Evolutionary conservation across 1,140 invertebrate genomes (phyloP).

Genomic region (Drosophila orena): DNA sequence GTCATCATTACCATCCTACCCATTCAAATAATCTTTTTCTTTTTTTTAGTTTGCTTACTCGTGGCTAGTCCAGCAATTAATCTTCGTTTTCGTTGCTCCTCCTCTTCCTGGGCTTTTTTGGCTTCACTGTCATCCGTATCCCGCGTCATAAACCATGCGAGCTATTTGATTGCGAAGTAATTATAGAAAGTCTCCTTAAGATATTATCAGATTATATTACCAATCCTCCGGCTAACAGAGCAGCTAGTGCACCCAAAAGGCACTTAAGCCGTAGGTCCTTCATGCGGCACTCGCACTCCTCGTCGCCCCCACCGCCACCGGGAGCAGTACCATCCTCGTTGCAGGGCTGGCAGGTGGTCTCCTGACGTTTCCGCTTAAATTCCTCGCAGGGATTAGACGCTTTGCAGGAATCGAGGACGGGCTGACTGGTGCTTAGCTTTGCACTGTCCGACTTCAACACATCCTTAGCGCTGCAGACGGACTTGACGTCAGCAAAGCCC

Average conservation of each 20-base stretch:
- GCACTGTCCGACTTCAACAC: conserved; percentile 60
- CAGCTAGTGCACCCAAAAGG: conserved; percentile 57
- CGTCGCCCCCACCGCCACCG: conserved; percentile 2
- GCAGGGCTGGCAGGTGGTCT: conserved; percentile 12
- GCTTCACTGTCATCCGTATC: not conserved
- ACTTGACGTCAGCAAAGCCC: conserved; percentile 39
- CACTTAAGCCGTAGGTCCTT: conserved; percentile 34
- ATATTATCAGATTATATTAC: conserved; percentile 24
- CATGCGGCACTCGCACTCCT: conserved; percentile 39
- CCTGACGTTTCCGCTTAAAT: conserved; percentile 44
- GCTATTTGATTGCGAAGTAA: conserved; percentile 4
- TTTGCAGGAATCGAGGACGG: conserved; percentile 30
- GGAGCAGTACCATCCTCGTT: conserved; percentile 5
- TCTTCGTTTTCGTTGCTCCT: conserved; percentile 24
- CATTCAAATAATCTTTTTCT: not conserved
- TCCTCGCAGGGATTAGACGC: conserved; percentile 50
- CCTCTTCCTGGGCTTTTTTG: conserved; percentile 3
- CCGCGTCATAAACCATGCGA: conserved; percentile 56
- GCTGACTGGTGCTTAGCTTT: conserved; percentile 1
- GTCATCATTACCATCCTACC: not conserved
- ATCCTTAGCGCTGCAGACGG: conserved; percentile 46
- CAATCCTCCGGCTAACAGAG: conserved; percentile 67
- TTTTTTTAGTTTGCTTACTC: conserved; percentile 10
- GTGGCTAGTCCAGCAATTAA: conserved; percentile 26
- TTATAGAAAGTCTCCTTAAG: not conserved